Base-by-base conservation (phyloP, 1,140 invertebrate genomes). In the Pentalonia nigronervosa region DNA sequence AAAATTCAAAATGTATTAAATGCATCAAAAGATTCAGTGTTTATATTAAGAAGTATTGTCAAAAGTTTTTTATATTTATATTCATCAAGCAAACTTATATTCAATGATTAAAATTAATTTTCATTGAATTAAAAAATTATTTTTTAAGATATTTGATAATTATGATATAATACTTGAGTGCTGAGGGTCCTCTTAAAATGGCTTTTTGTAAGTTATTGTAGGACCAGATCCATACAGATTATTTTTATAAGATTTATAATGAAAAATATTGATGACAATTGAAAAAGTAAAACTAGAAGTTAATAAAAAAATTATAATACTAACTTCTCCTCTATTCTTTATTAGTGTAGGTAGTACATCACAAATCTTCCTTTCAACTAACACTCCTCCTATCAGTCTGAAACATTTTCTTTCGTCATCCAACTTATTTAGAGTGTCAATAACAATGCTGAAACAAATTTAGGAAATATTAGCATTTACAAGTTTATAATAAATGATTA, bases 311-410 rank as follows among this genome's bases (percentile, higher is more conserved):
- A 30, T 30, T 83, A 84, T 90, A 23, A 53, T 56, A 94, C 56
- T 94, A 94, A 97, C 97, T 96, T 98, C 97, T 94, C 98, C 97
- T 95, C 97, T 97, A 95, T 99, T 99, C 93, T 96, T 96, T 86
- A 96, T 95, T 92, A 99, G 95, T 93, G 97, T 97, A 47, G 99
- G 99, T 94, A 99, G 95, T 36, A 99, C 97, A 94, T 99, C 98
- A 95, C 97, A 97, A 0, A 99, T 99, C 45, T 97, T 99, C 94
- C 98, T 96, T 96, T 99, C 98, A 94, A 99, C 98, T 83, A 99
- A 96, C 88, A 99, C 97, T 30, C 98, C 98, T 60, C 99, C 99
- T 94, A 99, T 97, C 96, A 99, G 97, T 94, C 98, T 41, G 95
- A 98, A 99, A 95, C 99, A 99, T 95, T 98, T 99, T 94, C 98